These are phyloP conservation scores for Actinemys pallida DNA, from an alignment of 2,113 vertebrate species.

Conservation along the genomic window DNA sequence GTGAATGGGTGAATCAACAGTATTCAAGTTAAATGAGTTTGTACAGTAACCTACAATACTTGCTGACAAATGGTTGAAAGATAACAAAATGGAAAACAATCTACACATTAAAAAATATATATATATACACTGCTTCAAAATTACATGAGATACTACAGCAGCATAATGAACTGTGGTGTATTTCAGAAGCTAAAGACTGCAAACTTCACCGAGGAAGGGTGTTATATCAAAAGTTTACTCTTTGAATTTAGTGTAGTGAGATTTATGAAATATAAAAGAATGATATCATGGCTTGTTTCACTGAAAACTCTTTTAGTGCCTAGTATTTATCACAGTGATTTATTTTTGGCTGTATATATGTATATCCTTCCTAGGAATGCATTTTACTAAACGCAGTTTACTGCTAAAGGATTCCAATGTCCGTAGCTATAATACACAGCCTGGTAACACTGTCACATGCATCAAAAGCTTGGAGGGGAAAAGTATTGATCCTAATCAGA, in stretches of 20 bases:
- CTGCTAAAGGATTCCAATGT: constrained; percentile 24
- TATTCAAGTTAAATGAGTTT: not conserved
- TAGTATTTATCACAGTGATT: constrained; percentile 16
- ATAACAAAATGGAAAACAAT: not conserved
- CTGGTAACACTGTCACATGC: constrained; percentile 19
- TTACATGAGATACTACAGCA: not conserved
- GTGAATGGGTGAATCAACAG: not conserved
- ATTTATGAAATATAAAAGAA: constrained; percentile 17
- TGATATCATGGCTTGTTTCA: not conserved
- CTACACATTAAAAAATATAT: not conserved
- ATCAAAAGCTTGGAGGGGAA: constrained; percentile 17
- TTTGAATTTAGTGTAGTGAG: not conserved
- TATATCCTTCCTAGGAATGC: constrained; percentile 4
- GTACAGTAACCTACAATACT: not conserved
- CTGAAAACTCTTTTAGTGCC: constrained; percentile 29
- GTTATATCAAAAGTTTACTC: constrained; percentile 6
- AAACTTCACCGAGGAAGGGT: not conserved
- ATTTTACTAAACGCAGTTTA: constrained; percentile 46
- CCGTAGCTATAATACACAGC: not conserved
- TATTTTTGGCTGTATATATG: constrained; percentile 29
- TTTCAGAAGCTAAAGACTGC: not conserved
- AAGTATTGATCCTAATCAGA: constrained; percentile 20
- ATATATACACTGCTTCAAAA: not conserved
- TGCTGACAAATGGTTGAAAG: not conserved
- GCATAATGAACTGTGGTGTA: not conserved